Base-by-base conservation (phyloP, 2,888 invertebrate genomes). In the Platycheirus rosarum region DNA sequence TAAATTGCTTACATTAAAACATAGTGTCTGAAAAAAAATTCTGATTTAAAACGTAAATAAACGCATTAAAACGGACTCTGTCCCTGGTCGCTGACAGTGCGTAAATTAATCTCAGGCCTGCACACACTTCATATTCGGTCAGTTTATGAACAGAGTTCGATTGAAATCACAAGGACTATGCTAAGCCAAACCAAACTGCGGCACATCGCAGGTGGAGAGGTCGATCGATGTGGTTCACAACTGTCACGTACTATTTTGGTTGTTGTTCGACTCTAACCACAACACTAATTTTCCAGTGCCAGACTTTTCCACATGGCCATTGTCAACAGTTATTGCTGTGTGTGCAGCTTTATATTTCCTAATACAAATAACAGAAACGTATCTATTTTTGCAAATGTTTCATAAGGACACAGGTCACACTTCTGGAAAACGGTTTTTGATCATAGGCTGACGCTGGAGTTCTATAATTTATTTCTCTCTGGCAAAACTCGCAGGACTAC, bases 221-320 rank as follows among this genome's bases (percentile, higher is more conserved):
- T 46, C 53, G 65, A 60, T 37, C 26, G 55, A 18, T 77, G 82
- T 51, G 82, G 82, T 73, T 49, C 37, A 49, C 62, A 77, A 77
- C 42, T 68, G 63, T 82, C 82, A 82, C 77, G 77, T 82, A 73
- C 77, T 77, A 77, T 77, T 76, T 82, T 44, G 77, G 62, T 68
- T 68, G 77, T 68, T 82, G 82, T 82, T 76, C 77, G 60, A 77
- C 63, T 77, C 63, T 77, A 68, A 73, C 82, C 82, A 20, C 71
- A 77, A 66, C 77, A 73, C 82, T 77, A 71, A 82, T 82, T 82
- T n/a, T 82, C 62, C 68, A 77, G 44, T 68, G 48, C 23, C 23
- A 55, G 63, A 49, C 49, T 57, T 62, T 49, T 51, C 62, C 44
- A 40, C 57, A 60, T 53, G 42, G 20, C 48, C n/a, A 68, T 65